A percentile compares a stretch with the other conserved stretches of the same genome.
Conservation (phyloP, 2,888 invertebrate genomes). For the Cryptus armator region DNA sequence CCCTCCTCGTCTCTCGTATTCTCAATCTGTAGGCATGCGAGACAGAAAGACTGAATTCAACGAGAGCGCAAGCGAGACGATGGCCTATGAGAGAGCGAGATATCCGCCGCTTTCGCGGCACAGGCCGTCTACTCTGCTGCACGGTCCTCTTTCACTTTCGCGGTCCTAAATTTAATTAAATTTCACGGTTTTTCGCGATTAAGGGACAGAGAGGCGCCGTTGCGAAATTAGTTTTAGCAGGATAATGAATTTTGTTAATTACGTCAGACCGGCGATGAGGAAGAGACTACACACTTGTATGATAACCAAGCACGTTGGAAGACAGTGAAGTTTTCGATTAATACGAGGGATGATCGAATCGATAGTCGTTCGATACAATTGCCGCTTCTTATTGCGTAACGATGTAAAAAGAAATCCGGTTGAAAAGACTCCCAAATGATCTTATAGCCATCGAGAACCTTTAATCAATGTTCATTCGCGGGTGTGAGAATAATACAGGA, state of each 20-base stretch:
- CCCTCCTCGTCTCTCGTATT: conserved; percentile 50
- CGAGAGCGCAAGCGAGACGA: conserved; percentile 23
- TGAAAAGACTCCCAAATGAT: not conserved
- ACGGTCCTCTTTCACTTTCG: conserved; percentile 81
- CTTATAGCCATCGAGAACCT: not conserved
- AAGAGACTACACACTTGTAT: conserved; percentile 35
- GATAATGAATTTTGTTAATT: conserved; percentile 85
- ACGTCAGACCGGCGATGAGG: conserved; percentile 74
- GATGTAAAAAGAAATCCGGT: not conserved
- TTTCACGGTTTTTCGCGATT: conserved; percentile 85
- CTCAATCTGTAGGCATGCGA: conserved; percentile 54
- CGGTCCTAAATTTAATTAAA: conserved; percentile 85
- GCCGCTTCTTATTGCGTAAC: not conserved
- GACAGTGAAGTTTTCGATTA: conserved; percentile 11
- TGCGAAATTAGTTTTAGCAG: conserved; percentile 83
- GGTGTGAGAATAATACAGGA: not conserved
- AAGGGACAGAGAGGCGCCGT: conserved; percentile 81
- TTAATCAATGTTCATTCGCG: not conserved
- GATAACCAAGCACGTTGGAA: not conserved
- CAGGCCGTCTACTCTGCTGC: conserved; percentile 42
- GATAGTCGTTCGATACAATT: not conserved
- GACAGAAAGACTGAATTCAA: conserved; percentile 32
- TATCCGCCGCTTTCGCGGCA: not conserved
- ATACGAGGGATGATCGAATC: not conserved
- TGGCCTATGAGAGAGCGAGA: conserved; percentile 11